Evolutionary conservation across 2,797 vertebrate genomes (phyloP).

Genomic region (Antennarius maculatus): DNA sequence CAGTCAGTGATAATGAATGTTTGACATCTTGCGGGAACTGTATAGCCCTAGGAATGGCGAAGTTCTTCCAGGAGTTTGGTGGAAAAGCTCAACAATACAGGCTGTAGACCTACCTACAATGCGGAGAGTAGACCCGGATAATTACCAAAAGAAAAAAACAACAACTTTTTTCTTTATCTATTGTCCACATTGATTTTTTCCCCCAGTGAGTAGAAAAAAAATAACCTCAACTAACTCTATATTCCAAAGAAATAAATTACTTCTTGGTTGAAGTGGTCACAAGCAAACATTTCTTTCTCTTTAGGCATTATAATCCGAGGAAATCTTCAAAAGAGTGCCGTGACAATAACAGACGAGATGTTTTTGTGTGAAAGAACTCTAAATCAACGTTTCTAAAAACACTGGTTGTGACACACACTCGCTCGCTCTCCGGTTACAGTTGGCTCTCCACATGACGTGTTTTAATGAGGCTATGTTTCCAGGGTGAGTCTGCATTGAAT

Average conservation of each 20-base stretch:
- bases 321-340: not conserved
- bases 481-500: slow-evolving; percentile 47
- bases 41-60: no score
- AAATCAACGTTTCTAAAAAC: slow-evolving; percentile 10
- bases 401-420: slow-evolving; percentile 17
- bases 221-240: no score
- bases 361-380: slow-evolving; percentile 8
- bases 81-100: no score
- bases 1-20: slow-evolving; percentile 3
- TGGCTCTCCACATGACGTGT: slow-evolving; percentile 18
- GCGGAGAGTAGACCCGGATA: no score
- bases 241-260: no score
- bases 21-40: not conserved
- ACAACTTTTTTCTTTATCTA: no score
- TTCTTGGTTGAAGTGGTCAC: no score
- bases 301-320: not conserved
- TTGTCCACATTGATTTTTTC: no score
- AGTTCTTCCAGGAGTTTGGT: no score
- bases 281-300: not conserved
- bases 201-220: no score
- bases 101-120: no score
- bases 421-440: slow-evolving; percentile 24
- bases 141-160: no score
- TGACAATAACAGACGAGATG: not conserved
- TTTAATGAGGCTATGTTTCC: slow-evolving; percentile 58